Base-by-base conservation (phyloP, 2,888 invertebrate species). In the Glyphotaelius pellucidus region DNA sequence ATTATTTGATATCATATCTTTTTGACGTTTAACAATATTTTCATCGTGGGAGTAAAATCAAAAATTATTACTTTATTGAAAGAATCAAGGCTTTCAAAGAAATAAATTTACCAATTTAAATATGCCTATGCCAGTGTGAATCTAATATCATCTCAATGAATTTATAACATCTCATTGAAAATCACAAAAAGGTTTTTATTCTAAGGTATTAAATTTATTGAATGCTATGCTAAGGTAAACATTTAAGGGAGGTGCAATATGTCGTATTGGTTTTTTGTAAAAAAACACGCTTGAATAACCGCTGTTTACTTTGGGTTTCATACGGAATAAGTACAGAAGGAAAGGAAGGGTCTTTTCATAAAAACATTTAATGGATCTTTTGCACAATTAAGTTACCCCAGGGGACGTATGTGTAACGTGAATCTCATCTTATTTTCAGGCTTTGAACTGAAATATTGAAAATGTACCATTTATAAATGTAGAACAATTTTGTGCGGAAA, bases 291-390 rank as follows among this genome's bases (percentile, higher is more conserved):
- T n/a, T 67, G 25, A 67, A 67, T 67, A 67, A 67, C 67, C n/a
- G 7, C 7, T n/a, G 2, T 67, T 67, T 67, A 67, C 67, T 67
- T 67, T 25, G 25, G 25, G 25, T n/a, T 7, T 67, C 25, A n/a
- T 67, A n/a, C 67, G 67, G 67, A 67, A 67, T 67, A 67, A 9
- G 67, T 9, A n/a, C 5, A 25, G n/a, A 0, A 25, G 25, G 25
- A 67, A 67, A 7, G 67, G 19, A 67, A 67, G 67, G n/a, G 67
- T 67, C 67, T 67, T 67, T 67, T 7, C 42, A 19, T n/a, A 14
- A 11, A 86, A 86, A 86, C 30, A 25, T 83, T 67, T 52, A 90
- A 35, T 52, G 84, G 67, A 31, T 80, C 86, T 87, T 91, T 86
- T 52, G 52, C 38, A 80, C 80, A 81, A 47, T 88, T 87, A 88